phyloP scores from a whole-genome alignment of 2,113 vertebrate genomes.

The Aviceda subcristata region DNA sequence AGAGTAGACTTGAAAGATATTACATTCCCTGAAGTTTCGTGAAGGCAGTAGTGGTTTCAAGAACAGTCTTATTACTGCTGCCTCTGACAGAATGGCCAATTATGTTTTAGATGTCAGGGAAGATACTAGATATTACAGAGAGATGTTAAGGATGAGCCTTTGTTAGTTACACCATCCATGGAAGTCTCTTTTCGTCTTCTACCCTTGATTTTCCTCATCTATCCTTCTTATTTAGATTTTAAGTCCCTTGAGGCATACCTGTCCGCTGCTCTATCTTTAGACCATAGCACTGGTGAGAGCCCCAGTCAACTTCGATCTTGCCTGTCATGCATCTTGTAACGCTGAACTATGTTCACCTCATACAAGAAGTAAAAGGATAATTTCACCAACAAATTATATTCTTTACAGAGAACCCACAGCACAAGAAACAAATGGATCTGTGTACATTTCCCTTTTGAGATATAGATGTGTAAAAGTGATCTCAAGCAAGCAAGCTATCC shows the following conservation, averaged over 20 bases:
- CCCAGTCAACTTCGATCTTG: neutral
- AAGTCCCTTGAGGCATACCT: neutral
- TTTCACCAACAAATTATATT: neutral
- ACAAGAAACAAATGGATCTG: neutral
- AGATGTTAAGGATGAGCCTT: neutral
- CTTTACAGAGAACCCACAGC: neutral
- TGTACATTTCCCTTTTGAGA: neutral
- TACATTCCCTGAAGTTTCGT: neutral
- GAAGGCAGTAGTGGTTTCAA: neutral
- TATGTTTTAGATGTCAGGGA: neutral
- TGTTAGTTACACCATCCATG: neutral
- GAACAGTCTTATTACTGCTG: neutral
- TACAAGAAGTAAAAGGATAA: neutral
- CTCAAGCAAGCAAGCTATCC: neutral
- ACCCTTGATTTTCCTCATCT: neutral
- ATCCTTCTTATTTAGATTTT: neutral
- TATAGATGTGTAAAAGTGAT: neutral
- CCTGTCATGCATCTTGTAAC: neutral
- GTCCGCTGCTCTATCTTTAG: neutral
- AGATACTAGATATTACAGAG: neutral
- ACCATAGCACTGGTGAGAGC: neutral
- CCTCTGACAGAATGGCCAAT: neutral
- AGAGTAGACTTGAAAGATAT: neutral
- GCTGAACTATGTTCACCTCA: neutral
- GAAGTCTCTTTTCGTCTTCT: neutral